Conservation (phyloP, 2,113 vertebrate genomes). For the Syngnathus floridae region DNA sequence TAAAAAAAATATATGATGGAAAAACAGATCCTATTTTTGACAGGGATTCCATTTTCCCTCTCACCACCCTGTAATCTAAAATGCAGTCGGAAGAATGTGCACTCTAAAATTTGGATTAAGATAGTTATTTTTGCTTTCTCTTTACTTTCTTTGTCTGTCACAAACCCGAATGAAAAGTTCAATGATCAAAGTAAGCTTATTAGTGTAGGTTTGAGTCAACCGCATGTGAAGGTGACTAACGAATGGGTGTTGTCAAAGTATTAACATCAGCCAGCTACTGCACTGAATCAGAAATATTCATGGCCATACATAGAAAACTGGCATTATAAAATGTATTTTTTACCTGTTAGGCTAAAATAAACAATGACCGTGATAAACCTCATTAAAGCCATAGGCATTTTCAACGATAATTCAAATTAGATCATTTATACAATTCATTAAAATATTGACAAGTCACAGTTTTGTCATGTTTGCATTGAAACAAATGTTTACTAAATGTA, state of each 20-base stretch:
- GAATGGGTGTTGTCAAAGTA: slow-evolving; percentile 18
- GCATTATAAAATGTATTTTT: background rate
- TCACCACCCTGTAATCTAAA: slow-evolving; percentile 62
- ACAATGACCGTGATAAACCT: background rate
- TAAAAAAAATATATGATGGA: slow-evolving; percentile 11
- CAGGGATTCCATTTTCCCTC: slow-evolving; percentile 16
- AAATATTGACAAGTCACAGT: no score
- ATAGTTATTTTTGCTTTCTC: slow-evolving; percentile 60
- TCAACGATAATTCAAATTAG: no score
- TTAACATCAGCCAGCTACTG: no score
- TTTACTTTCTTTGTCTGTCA: slow-evolving; percentile 25
- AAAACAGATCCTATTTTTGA: slow-evolving; percentile 4
- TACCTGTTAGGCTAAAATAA: no score
- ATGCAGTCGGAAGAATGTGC: slow-evolving; percentile 37
- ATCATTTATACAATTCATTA: no score
- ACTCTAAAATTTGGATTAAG: slow-evolving; percentile 49
- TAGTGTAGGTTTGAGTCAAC: slow-evolving; percentile 11
- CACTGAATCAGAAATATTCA: background rate
- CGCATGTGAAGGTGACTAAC: slow-evolving; percentile 23
- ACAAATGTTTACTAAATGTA: no score
- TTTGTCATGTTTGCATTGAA: no score
- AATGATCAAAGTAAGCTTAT: slow-evolving; percentile 22
- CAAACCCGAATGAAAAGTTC: slow-evolving; percentile 21
- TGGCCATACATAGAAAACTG: no score
- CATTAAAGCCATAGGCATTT: no score